A percentile compares a stretch with the other conserved stretches of the same genome.
Evolutionary conservation across 2,113 vertebrate species (phyloP).

Genomic region (Parus major): DNA sequence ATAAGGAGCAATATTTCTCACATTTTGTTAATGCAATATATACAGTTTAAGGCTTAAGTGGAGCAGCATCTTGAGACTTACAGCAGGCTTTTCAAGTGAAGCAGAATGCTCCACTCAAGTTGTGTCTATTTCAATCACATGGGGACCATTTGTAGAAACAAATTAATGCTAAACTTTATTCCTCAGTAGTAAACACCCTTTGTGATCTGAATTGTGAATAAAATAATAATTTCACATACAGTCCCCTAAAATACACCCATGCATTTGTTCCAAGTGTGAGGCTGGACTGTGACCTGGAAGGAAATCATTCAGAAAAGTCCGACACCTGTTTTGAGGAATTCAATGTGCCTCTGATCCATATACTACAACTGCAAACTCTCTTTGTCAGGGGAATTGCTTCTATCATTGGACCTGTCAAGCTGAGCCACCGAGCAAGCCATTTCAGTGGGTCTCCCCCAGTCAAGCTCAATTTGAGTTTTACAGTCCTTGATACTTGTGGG

Average conservation of each 20-base stretch:
- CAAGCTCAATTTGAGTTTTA: conserved; percentile 54
- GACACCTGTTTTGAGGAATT: background rate
- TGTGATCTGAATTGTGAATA: too few relatives aligned
- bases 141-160: background rate
- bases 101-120: background rate
- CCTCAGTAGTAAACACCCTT: background rate
- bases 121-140: background rate
- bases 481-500: conserved; percentile 47
- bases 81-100: background rate
- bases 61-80: background rate
- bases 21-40: background rate
- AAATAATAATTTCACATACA: too few relatives aligned
- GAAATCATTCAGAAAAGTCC: background rate
- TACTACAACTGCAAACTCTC: background rate
- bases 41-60: background rate
- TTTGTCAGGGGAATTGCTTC: background rate
- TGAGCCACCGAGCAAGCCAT: conserved; percentile 1
- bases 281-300: background rate
- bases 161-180: background rate
- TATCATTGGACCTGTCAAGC: conserved; percentile 17
- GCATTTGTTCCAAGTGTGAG: background rate
- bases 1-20: background rate
- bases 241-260: too few relatives aligned
- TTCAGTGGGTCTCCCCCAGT: conserved; percentile 9
- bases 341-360: background rate